Percentiles rank a stretch among this genome's conserved stretches.
Conservation (phyloP, 2,113 vertebrate species). For the Casuarius casuarius region DNA sequence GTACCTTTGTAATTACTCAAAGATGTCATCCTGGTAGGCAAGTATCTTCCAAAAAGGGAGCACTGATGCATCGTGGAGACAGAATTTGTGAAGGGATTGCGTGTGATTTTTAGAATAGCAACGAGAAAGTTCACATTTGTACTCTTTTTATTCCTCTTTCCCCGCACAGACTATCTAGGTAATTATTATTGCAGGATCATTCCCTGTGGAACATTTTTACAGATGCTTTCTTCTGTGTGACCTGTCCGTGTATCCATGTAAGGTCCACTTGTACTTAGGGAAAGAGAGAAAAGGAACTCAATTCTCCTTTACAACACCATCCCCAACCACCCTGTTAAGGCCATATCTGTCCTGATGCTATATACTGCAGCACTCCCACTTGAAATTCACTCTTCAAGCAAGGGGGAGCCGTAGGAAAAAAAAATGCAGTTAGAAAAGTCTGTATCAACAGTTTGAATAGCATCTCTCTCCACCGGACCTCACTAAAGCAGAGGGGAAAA, state of each 20-base stretch:
- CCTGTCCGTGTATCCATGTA: background rate
- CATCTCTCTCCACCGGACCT: background rate
- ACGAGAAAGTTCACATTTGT: background rate
- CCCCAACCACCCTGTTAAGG: background rate
- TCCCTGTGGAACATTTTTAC: background rate
- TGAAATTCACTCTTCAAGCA: background rate
- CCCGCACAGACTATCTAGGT: background rate
- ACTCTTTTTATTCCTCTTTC: background rate
- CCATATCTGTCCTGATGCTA: background rate
- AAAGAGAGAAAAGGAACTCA: background rate
- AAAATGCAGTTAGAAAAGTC: background rate
- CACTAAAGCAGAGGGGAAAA: background rate
- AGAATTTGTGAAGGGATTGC: background rate
- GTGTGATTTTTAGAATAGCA: background rate
- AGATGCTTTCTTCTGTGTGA: background rate
- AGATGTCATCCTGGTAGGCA: background rate
- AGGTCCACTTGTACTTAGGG: background rate
- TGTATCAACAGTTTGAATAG: background rate
- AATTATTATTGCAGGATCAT: background rate
- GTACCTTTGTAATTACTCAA: background rate
- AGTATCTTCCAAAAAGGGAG: background rate
- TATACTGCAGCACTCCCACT: background rate
- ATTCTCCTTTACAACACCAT: background rate
- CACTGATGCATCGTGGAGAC: background rate
- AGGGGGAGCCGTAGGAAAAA: background rate